Evolutionary conservation across 1,140 invertebrate genomes (phyloP), one percentile per base, ranked within the genome.

Genomic region (Bombus sibiricus): DNA sequence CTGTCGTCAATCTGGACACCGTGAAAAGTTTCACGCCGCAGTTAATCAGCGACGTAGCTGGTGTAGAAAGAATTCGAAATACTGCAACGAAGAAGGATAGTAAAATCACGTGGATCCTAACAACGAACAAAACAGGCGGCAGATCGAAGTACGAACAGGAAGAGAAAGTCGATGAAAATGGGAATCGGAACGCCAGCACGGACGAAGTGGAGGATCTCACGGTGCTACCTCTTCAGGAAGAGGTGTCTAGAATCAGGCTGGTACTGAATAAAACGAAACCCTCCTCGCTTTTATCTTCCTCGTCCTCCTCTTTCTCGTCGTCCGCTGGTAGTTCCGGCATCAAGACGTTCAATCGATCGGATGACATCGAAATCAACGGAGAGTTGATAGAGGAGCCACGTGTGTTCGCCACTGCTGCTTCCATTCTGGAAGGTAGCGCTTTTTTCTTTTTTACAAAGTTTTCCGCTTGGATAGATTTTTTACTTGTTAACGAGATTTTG

Each of bases 191-290:
- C 88, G 78, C 43, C n/a, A 90, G 76, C 81, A 32, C 69, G 43
- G 89, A 88, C n/a, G 80, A 90, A 25, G 87, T 92, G 34, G 91
- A 93, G 64, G 88, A 92, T 83, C 87, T 94, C 41, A 93, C 93
- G n/a, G 94, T 94, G 39, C 78, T 93, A 78, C 93, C 94, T 39
- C 76, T 94, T 28, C 91, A 88, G 80, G 89, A 90, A 59, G 92
- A 91, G 75, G 86, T 89, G 34, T 88, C 89, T 18, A 89, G 87
- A 68, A 80, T 91, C 72, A 92, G 91, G 37, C 81, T 93, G 81
- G 86, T 91, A 71, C 86, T 93, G 66, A 92, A 93, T 72, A 91
- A 87, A 79, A 93, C 91, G 18, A 89, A 78, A 25, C 81, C 89
- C 3, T 86, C 85, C 22, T 78, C 88, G 53, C n/a, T 81, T 18